Evolutionary conservation across 2,113 vertebrate genomes (phyloP), one percentile per base, ranked within the genome.

Genomic region (Callopanchax toddi): DNA sequence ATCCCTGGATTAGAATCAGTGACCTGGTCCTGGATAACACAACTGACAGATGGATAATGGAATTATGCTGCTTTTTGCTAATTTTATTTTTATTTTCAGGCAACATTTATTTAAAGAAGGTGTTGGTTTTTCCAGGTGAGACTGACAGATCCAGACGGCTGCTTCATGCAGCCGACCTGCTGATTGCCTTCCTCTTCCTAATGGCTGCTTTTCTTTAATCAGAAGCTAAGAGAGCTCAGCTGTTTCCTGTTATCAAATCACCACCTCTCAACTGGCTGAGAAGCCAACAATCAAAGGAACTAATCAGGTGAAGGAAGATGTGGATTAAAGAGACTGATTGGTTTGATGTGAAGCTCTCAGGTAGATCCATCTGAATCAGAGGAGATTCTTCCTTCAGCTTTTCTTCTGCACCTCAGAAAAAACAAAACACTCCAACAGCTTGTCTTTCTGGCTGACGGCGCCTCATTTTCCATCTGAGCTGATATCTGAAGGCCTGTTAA

Each of bases 231-330:
- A 2, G 1, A 46, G 62, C 43, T 22, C 44, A 49, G 68, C 48
- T 51, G 17, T 49, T 64, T 82, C 61, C 50, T 36, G 34, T 50
- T 54, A 34, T 69, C 16, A 46, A 56, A 60, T 65, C 15, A 59
- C 45, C 12, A 1, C 18, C 50, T 21, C 8, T 68, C 61, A 39
- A 11, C 40, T n/a, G 55, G 21, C 56, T 37, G 39, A 32, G 49
- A 49, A 18, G 32, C 21, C 49, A 44, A 60, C 73, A 79, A 71
- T 79, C 79, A 83, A 20, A 42, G 49, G 23, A 70, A 18, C 61
- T 73, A 82, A 80, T 87, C 71, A 82, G 62, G 62, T 73, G 75
- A 67, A 67, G 55, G 60, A 65, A 59, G 37, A 60, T 44, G 45
- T 20, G 54, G 60, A 34, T 79, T 43, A 52, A 48, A 75, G 63